Evolutionary conservation across 1,140 invertebrate genomes (phyloP), one percentile per base, ranked within the genome.

Genomic region (Drosophila nannoptera): DNA sequence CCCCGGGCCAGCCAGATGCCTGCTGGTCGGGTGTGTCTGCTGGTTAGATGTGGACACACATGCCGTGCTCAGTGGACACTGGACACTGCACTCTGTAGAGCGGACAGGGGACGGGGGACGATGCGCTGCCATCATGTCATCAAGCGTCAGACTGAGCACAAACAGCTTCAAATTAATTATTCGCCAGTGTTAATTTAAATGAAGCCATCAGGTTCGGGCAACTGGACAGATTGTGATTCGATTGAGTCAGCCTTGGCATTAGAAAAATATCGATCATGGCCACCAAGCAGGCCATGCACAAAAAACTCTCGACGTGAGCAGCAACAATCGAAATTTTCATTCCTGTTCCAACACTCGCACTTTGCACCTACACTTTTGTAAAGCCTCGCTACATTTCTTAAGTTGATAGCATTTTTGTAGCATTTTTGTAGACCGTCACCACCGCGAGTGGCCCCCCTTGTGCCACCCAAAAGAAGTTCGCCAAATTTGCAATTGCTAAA

Each of bases 101-200:
- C 31, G 55, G 8, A 40, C 52, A n/a, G 14, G 7, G 52, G 52
- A 40, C 53, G 9, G 6, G 5, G 53, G 54, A 49, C 43, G 36
- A 6, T 29, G 58, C 22, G 32, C 32, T 31, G 45, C 31, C 32
- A 33, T 69, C 76, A 70, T 77, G 81, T 80, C 80, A 84, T 84
- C 80, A 84, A 77, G 73, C 80, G 50, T 74, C 81, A 86, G 81
- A 86, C 81, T 75, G 74, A 86, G 62, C 68, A 77, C 81, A 86
- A 86, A 86, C 81, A 86, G 77, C 81, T 80, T 74, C 77, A 86
- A 87, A 86, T 86, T 86, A 82, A 86, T 86, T 86, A 86, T 86
- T 86, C 81, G 81, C 73, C 46, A 50, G 70, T 80, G 81, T 67
- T 75, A 84, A 86, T 86, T 75, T 75, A 86, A 86, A 84, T 86